Evolutionary conservation across 2,797 vertebrate genomes (phyloP), one percentile per base, ranked within the genome.

Genomic region (Fundulus diaphanus): DNA sequence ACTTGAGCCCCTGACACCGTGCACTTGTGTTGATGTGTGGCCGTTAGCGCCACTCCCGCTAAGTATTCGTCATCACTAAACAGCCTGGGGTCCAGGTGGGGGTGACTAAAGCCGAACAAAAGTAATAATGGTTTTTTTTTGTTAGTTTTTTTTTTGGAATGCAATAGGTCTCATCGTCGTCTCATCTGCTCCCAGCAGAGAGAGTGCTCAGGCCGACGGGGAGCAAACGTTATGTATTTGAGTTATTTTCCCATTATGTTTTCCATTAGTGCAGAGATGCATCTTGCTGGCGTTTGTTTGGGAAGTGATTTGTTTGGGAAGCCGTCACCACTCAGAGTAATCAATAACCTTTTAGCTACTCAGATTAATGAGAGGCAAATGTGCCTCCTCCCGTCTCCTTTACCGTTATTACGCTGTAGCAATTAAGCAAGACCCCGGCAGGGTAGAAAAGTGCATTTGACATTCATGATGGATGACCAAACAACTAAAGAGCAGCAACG

Each of bases 301-400:
- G 91, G 90, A 95, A 95, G 90, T 90, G 90, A 93, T 94, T 93
- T 93, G 93, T 94, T 94, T 94, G 91, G 90, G 90, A 94, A 93
- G 92, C 93, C 92, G 89, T 92, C 92, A 90, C 89, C 85, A 89
- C 89, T 91, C 86, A 33, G 82, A 89, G 87, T 88, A 94, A 95
- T 95, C 94, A 94, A 94, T 95, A 94, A 93, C 92, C 94, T 94
- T 93, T 95, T 94, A 94, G 92, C 93, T 87, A 91, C 90, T 93
- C 89, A 92, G 92, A 94, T 91, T 91, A 92, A 94, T 92, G 93
- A 94, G 86, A 94, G 90, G 92, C 92, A 94, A 94, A 94, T 94
- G 92, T 84, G 85, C 90, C 85, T 85, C 72, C 86, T 84, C 89
- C 87, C 72, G 71, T 92, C 88, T 93, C 87, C 90, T 89, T 92